Evolutionary conservation across 1,140 invertebrate genomes (phyloP).

Genomic region (Camponotus floridanus): DNA sequence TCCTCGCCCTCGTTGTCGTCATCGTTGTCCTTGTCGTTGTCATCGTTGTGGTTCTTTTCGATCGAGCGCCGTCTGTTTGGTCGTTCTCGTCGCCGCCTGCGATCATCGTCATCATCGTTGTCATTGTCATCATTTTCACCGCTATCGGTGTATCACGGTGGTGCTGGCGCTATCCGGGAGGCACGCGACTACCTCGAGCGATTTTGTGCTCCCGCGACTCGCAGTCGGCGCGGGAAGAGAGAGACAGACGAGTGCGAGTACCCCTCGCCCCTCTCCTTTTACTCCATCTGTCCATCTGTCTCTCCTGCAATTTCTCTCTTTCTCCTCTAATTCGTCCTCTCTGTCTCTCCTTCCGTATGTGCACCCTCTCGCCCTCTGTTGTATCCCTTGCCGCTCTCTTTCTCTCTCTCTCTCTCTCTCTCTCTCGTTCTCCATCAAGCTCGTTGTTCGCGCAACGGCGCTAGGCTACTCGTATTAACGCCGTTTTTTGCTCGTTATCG

Average conservation of each 20-base stretch:
- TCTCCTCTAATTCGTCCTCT: neutral
- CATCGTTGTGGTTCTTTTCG: slow-evolving; percentile 47
- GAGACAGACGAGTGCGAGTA: slow-evolving; percentile 57
- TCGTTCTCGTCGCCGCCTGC: neutral
- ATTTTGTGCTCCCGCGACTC: slow-evolving; percentile 61
- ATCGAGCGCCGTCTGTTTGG: slow-evolving; percentile 47
- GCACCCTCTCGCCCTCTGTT: slow-evolving; percentile 38
- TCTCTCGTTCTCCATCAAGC: slow-evolving; percentile 58
- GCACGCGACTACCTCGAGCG: slow-evolving; percentile 66
- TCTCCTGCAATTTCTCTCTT: slow-evolving; percentile 19
- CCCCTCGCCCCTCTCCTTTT: neutral
- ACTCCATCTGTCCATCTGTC: neutral
- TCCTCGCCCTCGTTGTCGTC: slow-evolving; percentile 41
- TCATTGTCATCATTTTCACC: slow-evolving; percentile 39
- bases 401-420: slow-evolving; percentile 39
- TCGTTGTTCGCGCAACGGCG: slow-evolving; percentile 34
- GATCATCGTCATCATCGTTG: slow-evolving; percentile 31
- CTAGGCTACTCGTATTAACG: neutral
- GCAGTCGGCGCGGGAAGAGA: slow-evolving; percentile 53
- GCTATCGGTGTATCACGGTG: slow-evolving; percentile 19
- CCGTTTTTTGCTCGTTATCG: neutral
- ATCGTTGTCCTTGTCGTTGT: slow-evolving; percentile 15
- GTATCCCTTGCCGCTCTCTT: neutral
- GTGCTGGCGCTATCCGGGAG: slow-evolving; percentile 19
- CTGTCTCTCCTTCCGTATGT: slow-evolving; percentile 18